phyloP scores from a whole-genome alignment of 2,797 vertebrate species.

The Masticophis lateralis region DNA sequence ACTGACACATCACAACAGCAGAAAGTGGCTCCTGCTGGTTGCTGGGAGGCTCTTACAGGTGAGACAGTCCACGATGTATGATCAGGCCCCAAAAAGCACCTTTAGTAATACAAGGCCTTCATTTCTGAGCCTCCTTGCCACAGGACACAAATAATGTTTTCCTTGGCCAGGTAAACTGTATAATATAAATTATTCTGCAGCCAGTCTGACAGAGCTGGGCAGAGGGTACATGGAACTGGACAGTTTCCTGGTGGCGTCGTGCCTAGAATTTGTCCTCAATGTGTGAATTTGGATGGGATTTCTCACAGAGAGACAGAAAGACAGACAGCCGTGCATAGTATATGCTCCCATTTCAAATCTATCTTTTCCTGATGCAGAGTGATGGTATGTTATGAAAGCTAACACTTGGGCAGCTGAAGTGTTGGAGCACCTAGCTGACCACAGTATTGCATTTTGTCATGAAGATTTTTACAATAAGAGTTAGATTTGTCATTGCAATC shows the following conservation, averaged over 20 bases:
- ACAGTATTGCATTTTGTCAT: rapidly evolving
- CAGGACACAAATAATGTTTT: slow-evolving; percentile 71
- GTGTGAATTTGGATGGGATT: slow-evolving; percentile 67
- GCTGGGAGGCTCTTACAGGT: slow-evolving; percentile 52
- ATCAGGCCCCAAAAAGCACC: slow-evolving; percentile 63
- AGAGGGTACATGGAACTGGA: slow-evolving; percentile 74
- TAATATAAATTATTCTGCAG: slow-evolving; percentile 78
- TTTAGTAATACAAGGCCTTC: slow-evolving; percentile 68
- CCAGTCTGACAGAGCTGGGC: slow-evolving; percentile 76
- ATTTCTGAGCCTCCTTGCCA: slow-evolving; percentile 67
- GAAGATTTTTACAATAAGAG: neutral
- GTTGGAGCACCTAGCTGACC: neutral
- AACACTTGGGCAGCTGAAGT: neutral
- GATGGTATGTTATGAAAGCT: slow-evolving; percentile 12
- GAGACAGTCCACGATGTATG: slow-evolving; percentile 61
- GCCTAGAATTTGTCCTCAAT: slow-evolving; percentile 75
- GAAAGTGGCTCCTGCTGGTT: slow-evolving; percentile 49
- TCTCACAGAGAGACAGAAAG: slow-evolving; percentile 70
- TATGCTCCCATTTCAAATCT: slow-evolving; percentile 64
- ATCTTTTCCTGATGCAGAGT: slow-evolving; percentile 42
- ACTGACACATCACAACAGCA: slow-evolving; percentile 45
- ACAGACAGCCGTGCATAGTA: slow-evolving; percentile 73
- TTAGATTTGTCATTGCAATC: neutral
- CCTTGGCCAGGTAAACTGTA: slow-evolving; percentile 70
- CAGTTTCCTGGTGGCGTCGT: slow-evolving; percentile 72